Base-by-base conservation (phyloP, 2,113 vertebrate genomes). In the Crotalus horridus region DNA sequence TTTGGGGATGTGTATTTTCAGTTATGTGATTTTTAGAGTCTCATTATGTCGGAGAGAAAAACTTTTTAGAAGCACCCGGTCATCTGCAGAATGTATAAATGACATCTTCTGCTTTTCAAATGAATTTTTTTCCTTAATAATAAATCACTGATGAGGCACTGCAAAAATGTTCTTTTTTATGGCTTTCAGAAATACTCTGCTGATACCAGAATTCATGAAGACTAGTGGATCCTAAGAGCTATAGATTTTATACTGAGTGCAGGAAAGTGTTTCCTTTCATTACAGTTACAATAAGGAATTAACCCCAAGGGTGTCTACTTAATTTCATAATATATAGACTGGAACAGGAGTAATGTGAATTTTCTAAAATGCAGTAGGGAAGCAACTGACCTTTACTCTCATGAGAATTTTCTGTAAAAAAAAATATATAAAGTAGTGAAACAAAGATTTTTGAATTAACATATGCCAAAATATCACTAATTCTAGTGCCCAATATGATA, bases 281-380 rank as follows among this genome's bases (percentile, higher is more conserved):
- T 98, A 98, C 97, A 97, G 97, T 97, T 98, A 98, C 97, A 98
- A 97, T 96, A 96, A 98, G 97, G 96, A 98, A 98, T 98, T 98
- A 98, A 98, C 97, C 98, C 97, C 97, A 97, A 97, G 97, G 97
- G 97, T 98, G 97, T 97, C 97, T 96, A 97, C 97, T 98, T 98
- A 98, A 98, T 98, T 98, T 98, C 97, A 97, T 98, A 98, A 98
- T 98, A 98, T 98, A 98, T 97, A 98, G 98, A 98, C 97, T 98
- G 97, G 97, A 97, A 97, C 96, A 91, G 96, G 97, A 97, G 97
- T 97, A 96, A 97, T 97, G 96, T 96, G 97, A 94, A 96, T 97
- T 94, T 97, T 97, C 97, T 96, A 96, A 97, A 97, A 96, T 96
- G 96, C 97, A 97, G 98, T 98, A 97, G 97, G 98, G 97, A 98